Conservation (phyloP, 2,888 invertebrate genomes). For the Unio pictorum region DNA sequence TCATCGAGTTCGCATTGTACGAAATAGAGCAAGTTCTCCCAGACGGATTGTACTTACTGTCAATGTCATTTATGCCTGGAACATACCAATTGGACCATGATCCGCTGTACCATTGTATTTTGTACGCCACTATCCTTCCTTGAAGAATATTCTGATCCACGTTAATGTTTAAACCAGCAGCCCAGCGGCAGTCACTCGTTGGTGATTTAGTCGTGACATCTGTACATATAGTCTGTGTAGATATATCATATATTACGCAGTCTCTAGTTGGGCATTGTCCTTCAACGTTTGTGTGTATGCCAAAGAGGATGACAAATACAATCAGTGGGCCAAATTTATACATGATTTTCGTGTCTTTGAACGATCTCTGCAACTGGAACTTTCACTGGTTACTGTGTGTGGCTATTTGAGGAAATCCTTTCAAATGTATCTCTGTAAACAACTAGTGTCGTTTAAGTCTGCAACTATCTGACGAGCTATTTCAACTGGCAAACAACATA, state of each 20-base stretch:
- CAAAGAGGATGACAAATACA: too few species aligned
- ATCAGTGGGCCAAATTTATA: too few species aligned
- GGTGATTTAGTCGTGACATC: slow-evolving; percentile 1
- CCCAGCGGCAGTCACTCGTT: slow-evolving; percentile 14
- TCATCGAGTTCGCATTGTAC: slow-evolving; percentile 8
- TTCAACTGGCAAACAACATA: too few species aligned
- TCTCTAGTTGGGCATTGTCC: too few species aligned
- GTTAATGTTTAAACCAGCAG: slow-evolving; percentile 14
- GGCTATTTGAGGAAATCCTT: too few species aligned
- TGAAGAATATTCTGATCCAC: slow-evolving; percentile 2
- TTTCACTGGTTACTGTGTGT: too few species aligned
- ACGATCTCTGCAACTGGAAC: too few species aligned
- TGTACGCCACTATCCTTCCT: slow-evolving; percentile 19
- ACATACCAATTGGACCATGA: slow-evolving; percentile 19
- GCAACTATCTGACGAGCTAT: too few species aligned
- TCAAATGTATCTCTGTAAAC: too few species aligned
- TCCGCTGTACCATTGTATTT: slow-evolving; percentile 22
- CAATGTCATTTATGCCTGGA: slow-evolving; percentile 22
- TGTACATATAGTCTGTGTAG: slow-evolving; percentile 10
- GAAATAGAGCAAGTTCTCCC: background rate
- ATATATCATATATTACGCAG: background rate
- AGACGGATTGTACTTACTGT: slow-evolving; percentile 11
- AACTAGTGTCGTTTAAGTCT: too few species aligned
- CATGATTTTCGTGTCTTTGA: too few species aligned
- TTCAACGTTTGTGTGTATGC: too few species aligned